These are phyloP conservation scores for Brenthis hecate DNA, from an alignment of 2,888 invertebrate genomes.

Conservation along the genomic window DNA sequence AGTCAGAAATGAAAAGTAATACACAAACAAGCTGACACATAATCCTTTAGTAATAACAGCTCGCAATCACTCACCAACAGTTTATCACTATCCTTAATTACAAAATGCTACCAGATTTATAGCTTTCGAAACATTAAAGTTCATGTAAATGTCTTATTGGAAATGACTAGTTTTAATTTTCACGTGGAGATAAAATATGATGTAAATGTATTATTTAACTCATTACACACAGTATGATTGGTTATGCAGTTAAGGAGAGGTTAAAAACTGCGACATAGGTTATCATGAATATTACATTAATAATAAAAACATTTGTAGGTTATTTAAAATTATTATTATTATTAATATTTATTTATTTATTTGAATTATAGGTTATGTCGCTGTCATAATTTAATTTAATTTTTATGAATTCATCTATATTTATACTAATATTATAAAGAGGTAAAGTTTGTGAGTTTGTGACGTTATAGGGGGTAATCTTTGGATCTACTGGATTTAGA, in stretches of 20 bases:
- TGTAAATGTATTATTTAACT: slow-evolving; percentile 24
- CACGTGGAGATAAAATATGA: slow-evolving; percentile 44
- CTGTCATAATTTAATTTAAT: too few species aligned
- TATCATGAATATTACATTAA: background rate
- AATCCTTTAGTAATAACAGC: slow-evolving; percentile 39
- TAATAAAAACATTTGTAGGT: background rate
- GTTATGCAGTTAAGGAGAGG: background rate
- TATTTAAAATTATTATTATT: background rate
- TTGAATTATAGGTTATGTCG: too few species aligned
- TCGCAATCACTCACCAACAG: slow-evolving; percentile 47
- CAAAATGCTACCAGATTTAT: slow-evolving; percentile 38
- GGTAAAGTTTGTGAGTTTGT: too few species aligned
- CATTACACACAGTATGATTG: slow-evolving; percentile 6
- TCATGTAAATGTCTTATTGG: slow-evolving; percentile 49
- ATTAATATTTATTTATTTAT: too few species aligned
- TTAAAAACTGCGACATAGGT: slow-evolving; percentile 8
- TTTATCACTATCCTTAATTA: slow-evolving; percentile 49
- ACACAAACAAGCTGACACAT: slow-evolving; percentile 41
- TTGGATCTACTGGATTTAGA: too few species aligned
- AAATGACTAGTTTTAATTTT: slow-evolving; percentile 38
- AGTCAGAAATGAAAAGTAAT: slow-evolving; percentile 26
- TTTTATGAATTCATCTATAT: too few species aligned
- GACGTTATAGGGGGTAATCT: too few species aligned
- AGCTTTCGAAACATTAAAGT: slow-evolving; percentile 50
- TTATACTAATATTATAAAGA: too few species aligned